Evolutionary conservation across 2,113 vertebrate genomes (phyloP).

Genomic region (Stigmatopora argus): DNA sequence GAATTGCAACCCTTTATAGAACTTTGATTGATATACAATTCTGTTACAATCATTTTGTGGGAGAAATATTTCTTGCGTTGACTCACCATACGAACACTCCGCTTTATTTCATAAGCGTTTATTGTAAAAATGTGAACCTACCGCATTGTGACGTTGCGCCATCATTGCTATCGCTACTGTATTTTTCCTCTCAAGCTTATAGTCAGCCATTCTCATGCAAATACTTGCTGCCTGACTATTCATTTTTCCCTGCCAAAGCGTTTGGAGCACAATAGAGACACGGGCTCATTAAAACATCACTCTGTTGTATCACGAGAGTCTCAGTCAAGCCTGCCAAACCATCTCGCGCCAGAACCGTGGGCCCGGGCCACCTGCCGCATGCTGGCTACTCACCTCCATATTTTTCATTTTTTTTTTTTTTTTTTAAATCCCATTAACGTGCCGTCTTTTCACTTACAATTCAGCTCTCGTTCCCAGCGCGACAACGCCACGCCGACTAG

Average conservation of each 20-base stretch:
- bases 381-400: constrained; percentile 26
- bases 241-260: constrained; percentile 7
- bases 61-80: too few relatives aligned
- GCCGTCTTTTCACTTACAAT: constrained; percentile 25
- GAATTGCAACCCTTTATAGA: too few relatives aligned
- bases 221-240: constrained; percentile 29
- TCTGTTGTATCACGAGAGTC: constrained; percentile 33
- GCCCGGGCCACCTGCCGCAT: constrained; percentile 27
- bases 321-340: constrained; percentile 23
- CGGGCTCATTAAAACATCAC: constrained; percentile 51
- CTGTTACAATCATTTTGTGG: too few relatives aligned
- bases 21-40: too few relatives aligned
- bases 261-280: constrained; percentile 34
- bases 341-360: constrained; percentile 20
- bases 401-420: too few relatives aligned
- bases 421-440: constrained; percentile 13
- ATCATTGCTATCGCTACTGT: background rate
- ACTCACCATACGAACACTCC: too few relatives aligned
- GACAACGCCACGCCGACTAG: constrained; percentile 13
- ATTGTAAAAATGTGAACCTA: background rate
- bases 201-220: constrained; percentile 18
- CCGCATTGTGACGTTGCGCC: background rate
- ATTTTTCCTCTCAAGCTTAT: background rate
- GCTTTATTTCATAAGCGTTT: too few relatives aligned
- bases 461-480: constrained; percentile 24